Conservation (phyloP, 2,888 invertebrate species). For the Tetranychus truncatus region DNA sequence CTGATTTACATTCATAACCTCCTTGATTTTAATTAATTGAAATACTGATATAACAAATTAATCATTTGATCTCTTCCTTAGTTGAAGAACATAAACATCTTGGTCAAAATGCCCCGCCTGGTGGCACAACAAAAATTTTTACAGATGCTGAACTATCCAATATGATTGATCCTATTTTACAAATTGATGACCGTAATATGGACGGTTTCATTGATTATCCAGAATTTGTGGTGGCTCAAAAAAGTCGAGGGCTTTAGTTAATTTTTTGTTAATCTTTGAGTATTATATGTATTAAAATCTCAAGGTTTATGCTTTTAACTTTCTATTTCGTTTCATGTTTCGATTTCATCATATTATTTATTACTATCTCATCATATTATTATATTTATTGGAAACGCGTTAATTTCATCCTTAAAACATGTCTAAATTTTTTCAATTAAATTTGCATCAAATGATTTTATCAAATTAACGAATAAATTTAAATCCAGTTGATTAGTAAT, state of each 20-base stretch:
- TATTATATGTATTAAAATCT: no score
- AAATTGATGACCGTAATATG: conserved; percentile 64
- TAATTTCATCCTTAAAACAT: no score
- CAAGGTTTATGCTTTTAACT: no score
- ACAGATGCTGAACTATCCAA: conserved; percentile 63
- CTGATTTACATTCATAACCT: no score
- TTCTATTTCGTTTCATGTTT: no score
- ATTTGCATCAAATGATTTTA: no score
- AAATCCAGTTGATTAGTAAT: neutral
- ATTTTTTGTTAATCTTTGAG: neutral
- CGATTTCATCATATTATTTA: no score
- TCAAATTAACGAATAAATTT: neutral
- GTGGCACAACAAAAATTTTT: conserved; percentile 48
- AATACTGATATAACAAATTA: neutral
- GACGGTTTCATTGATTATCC: conserved; percentile 89
- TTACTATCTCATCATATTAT: no score
- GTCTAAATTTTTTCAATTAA: no score
- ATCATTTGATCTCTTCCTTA: neutral
- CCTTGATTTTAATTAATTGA: neutral
- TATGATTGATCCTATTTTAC: conserved; percentile 74
- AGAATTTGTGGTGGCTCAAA: conserved; percentile 70
- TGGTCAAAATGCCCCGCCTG: conserved; percentile 21
- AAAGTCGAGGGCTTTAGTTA: conserved; percentile 26
- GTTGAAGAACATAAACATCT: conserved; percentile 27
- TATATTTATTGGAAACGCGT: no score